These are phyloP conservation scores for Aptenodytes forsteri DNA, from an alignment of 2,113 vertebrate species.

Conservation along the genomic window DNA sequence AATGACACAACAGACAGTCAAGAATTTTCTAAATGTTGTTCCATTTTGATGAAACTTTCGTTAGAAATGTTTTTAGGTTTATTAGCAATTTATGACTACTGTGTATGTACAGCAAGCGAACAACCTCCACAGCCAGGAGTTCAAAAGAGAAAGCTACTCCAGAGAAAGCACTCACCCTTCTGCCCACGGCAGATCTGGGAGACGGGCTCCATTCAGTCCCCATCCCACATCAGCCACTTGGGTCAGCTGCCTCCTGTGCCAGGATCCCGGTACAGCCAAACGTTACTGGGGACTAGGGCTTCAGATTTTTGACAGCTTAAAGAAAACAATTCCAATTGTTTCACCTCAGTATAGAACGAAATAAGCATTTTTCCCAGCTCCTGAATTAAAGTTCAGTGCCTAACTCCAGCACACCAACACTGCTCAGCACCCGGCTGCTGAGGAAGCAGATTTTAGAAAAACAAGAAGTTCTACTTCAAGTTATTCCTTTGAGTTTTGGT, in stretches of 20 bases:
- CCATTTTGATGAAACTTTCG: neutral
- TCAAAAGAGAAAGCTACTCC: neutral
- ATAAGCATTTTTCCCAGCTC: neutral
- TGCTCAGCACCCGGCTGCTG: neutral
- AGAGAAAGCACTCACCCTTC: neutral
- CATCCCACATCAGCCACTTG: neutral
- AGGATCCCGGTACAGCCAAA: neutral
- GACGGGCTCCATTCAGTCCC: neutral
- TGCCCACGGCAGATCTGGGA: neutral
- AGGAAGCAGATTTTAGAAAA: neutral
- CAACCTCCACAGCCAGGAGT: neutral
- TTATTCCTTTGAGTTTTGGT: neutral
- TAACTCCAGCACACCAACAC: neutral
- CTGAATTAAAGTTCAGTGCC: neutral
- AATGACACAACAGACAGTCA: accelerated
- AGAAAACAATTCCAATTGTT: neutral
- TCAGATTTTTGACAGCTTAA: neutral
- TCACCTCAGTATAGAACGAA: neutral
- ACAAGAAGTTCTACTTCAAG: neutral
- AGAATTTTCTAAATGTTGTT: neutral
- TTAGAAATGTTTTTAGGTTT: neutral
- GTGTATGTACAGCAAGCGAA: neutral
- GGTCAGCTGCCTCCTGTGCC: neutral
- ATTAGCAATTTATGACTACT: neutral
- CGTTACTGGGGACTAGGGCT: accelerated